phyloP scores from a whole-genome alignment of 2,797 vertebrate species.

The Channallabes apus region DNA sequence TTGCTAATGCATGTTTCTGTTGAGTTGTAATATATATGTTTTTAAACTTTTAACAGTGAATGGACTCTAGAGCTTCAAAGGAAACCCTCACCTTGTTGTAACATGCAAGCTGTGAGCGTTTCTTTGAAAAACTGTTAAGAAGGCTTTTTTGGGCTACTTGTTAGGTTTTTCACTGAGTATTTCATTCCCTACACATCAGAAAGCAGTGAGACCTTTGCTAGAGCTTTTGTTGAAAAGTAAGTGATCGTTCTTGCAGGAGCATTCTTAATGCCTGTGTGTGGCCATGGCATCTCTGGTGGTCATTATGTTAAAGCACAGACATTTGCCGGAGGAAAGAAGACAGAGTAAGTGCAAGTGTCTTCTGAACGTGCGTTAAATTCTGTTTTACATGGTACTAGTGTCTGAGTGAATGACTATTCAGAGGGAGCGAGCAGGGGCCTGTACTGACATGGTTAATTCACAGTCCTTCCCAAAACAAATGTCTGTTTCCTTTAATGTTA shows the following conservation, averaged over 20 bases:
- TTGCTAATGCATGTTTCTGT: slow-evolving; percentile 24
- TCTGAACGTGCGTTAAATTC: slow-evolving; percentile 28
- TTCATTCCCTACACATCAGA: slow-evolving; percentile 6
- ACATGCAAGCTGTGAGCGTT: slow-evolving; percentile 15
- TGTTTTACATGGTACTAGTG: slow-evolving; percentile 42
- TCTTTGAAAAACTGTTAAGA: not conserved
- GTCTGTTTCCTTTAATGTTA: slow-evolving; percentile 55
- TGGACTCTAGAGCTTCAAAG: slow-evolving; percentile 26
- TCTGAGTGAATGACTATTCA: slow-evolving; percentile 49
- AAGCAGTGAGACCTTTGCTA: slow-evolving; percentile 34
- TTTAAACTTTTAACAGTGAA: slow-evolving; percentile 32
- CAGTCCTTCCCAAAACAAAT: slow-evolving; percentile 57
- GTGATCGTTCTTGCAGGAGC: slow-evolving; percentile 35
- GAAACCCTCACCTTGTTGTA: slow-evolving; percentile 33
- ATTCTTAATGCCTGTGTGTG: slow-evolving; percentile 56
- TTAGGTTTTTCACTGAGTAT: not conserved
- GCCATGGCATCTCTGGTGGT: slow-evolving; percentile 46
- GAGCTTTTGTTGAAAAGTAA: slow-evolving; percentile 37
- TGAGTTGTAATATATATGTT: slow-evolving; percentile 32
- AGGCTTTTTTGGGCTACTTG: not conserved
- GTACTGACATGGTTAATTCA: slow-evolving; percentile 59
- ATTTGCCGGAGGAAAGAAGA: slow-evolving; percentile 50
- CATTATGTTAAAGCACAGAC: slow-evolving; percentile 41
- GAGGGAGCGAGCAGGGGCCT: slow-evolving; percentile 48
- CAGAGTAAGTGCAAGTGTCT: slow-evolving; percentile 34